Evolutionary conservation across 2,888 invertebrate genomes (phyloP).

Genomic region (Timema podura): DNA sequence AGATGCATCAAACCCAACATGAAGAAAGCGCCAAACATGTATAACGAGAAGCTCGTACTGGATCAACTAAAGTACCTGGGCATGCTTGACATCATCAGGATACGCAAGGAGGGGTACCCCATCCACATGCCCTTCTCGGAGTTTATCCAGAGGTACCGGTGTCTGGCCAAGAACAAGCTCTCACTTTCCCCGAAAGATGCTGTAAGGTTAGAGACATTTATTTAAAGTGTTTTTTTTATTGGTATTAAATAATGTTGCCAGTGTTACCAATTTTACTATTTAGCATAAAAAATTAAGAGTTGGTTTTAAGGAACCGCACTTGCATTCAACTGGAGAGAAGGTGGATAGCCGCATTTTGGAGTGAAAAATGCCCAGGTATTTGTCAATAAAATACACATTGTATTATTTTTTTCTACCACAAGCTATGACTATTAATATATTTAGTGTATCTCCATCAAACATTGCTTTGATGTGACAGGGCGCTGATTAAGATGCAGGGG

Average conservation of each 20-base stretch:
- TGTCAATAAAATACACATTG: too few relatives aligned
- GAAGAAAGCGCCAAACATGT: conserved; percentile 74
- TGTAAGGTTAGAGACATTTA: conserved; percentile 41
- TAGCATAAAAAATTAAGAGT: not conserved
- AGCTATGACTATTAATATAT: too few relatives aligned
- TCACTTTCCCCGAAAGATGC: conserved; percentile 44
- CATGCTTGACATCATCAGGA: conserved; percentile 89
- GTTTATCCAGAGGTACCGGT: conserved; percentile 73
- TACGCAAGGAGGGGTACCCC: conserved; percentile 85
- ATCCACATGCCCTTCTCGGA: conserved; percentile 75
- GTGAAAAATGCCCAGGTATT: too few relatives aligned
- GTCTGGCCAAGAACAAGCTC: conserved; percentile 54
- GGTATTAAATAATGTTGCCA: conserved; percentile 10
- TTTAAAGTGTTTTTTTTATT: conserved; percentile 14
- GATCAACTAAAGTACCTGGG: conserved; percentile 87
- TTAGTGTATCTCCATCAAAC: too few relatives aligned
- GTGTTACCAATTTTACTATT: not conserved
- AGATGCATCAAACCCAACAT: conserved; percentile 90
- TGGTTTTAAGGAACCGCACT: too few relatives aligned
- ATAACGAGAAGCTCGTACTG: conserved; percentile 73
- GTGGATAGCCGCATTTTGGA: too few relatives aligned
- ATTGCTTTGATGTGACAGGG: conserved; percentile 5
- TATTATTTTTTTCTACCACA: too few relatives aligned
- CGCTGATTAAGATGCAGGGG: conserved; percentile 58
- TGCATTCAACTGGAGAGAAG: too few relatives aligned